Evolutionary conservation across 2,888 invertebrate species (phyloP).

Genomic region (Cetonia aurata): DNA sequence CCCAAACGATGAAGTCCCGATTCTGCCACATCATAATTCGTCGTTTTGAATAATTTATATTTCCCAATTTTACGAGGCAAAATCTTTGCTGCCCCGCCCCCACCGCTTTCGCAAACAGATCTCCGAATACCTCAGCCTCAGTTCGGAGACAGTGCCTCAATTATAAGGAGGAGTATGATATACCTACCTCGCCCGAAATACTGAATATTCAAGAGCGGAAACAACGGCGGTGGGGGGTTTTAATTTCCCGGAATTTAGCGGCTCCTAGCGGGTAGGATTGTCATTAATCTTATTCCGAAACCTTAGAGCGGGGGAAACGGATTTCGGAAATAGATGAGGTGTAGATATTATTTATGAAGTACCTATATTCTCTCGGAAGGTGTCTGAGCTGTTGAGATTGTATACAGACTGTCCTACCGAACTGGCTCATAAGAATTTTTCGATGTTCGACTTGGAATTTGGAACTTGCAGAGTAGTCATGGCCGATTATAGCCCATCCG

Average conservation of each 20-base stretch:
- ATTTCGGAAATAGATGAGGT: not conserved
- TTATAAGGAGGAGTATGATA: conserved; percentile 11
- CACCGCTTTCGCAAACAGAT: not conserved
- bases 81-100: not conserved
- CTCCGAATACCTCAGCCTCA: not conserved
- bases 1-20: not conserved
- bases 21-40: conserved; percentile 16
- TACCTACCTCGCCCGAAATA: not conserved
- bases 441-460: too few species aligned
- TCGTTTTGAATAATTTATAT: conserved; percentile 29
- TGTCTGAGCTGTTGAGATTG: not conserved
- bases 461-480: too few species aligned
- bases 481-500: too few species aligned
- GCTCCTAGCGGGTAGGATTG: conserved; percentile 7
- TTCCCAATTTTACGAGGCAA: not conserved
- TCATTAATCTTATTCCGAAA: conserved; percentile 27
- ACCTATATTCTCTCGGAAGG: too few species aligned
- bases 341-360: conserved; percentile 23
- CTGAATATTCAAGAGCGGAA: conserved; percentile 17
- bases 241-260: conserved; percentile 29
- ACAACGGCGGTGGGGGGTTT: conserved; percentile 3
- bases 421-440: too few species aligned
- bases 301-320: not conserved
- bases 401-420: too few species aligned
- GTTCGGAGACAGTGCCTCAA: not conserved